Conservation (phyloP, 2,113 vertebrate species). For the Ellobius talpinus region DNA sequence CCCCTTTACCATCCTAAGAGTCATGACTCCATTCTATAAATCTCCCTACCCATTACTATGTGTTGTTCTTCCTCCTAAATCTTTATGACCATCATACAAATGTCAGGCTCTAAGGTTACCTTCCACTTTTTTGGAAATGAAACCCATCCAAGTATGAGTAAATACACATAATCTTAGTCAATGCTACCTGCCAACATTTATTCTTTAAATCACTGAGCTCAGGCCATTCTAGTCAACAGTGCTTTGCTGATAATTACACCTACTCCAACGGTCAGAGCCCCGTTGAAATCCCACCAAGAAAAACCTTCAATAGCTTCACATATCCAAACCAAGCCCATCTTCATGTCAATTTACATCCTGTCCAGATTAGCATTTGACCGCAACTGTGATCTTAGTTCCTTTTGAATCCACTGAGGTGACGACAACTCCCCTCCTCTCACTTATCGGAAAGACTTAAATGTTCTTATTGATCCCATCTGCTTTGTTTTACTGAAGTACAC, state of each 20-base stretch:
- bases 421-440: background rate
- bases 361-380: background rate
- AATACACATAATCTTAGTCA: background rate
- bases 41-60: background rate
- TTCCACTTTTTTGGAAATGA: background rate
- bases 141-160: background rate
- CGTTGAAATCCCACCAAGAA: background rate
- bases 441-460: background rate
- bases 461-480: constrained; percentile 15
- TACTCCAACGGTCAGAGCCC: background rate
- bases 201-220: background rate
- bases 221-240: background rate
- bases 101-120: background rate
- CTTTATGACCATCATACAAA: background rate
- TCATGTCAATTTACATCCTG: background rate
- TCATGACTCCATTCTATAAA: background rate
- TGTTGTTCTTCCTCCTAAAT: background rate
- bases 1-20: background rate
- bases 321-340: background rate
- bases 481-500: background rate
- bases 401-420: background rate
- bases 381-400: background rate
- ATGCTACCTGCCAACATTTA: background rate
- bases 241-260: background rate
- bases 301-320: background rate